A percentile compares a stretch with the other conserved stretches of the same genome.
phyloP scores from a whole-genome alignment of 2,113 vertebrate species.

The Cercopithecus mona region DNA sequence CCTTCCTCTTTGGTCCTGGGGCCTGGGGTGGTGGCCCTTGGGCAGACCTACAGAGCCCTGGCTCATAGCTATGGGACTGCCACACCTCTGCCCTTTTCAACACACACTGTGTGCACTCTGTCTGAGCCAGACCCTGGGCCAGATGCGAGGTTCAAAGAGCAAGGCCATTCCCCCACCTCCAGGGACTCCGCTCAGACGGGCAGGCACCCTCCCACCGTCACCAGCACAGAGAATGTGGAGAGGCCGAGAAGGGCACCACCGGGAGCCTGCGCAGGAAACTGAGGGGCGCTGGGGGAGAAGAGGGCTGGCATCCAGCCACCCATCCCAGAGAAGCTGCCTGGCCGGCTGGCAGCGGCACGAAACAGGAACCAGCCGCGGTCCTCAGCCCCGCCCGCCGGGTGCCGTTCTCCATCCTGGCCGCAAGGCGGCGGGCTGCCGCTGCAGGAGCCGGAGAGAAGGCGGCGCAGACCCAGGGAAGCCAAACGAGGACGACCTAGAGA shows the following conservation, averaged over 20 bases:
- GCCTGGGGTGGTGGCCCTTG: not conserved
- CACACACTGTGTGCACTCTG: not conserved
- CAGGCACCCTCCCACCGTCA: not conserved
- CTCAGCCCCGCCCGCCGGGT: accelerated
- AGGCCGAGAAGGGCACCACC: not conserved
- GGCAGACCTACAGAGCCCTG: not conserved
- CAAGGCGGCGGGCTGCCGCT: not conserved
- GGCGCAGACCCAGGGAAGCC: not conserved
- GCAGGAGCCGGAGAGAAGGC: not conserved
- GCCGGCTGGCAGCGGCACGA: accelerated
- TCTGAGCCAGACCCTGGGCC: not conserved
- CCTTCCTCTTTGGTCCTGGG: not conserved
- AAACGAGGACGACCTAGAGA: accelerated
- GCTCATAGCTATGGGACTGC: not conserved
- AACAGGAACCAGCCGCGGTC: not conserved
- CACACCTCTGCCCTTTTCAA: accelerated
- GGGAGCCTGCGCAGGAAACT: not conserved
- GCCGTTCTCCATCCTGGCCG: constrained; percentile 28
- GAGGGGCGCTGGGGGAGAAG: not conserved
- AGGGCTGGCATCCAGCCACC: not conserved
- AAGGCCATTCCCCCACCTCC: not conserved
- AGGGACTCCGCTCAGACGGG: not conserved
- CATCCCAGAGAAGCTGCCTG: not conserved
- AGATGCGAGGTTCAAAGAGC: not conserved
- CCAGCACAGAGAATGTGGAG: not conserved